Evolutionary conservation across 2,888 invertebrate genomes (phyloP), one percentile per base, ranked within the genome.

Genomic region (Lepidochrysops patricia): DNA sequence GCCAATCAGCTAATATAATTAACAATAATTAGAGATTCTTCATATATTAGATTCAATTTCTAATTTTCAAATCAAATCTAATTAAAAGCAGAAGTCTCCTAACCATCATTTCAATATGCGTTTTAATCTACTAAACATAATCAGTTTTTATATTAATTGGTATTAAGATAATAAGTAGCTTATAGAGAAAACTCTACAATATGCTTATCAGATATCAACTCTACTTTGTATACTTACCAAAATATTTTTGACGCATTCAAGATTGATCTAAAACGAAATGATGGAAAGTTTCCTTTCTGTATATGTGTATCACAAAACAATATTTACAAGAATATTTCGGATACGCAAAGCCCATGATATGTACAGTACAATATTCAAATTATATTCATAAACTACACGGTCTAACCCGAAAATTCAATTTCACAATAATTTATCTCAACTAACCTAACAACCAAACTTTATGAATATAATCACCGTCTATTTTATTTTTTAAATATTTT

Each of bases 1-100:
- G 83, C 85, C 85, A 81, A 82, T 82, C 79, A 79, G 77, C 82
- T 82, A 82, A 71, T 70, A 67, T 71, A 68, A 67, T 75, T 73
- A 82, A 83, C 79, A 82, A 76, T 70, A 72, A 75, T 78, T 77
- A 76, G 75, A 75, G 69, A 70, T 70, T 71, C 70, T 70, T 70
- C 67, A 68, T 67, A 68, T 69, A 70, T 69, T 66, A 67, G 63
- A 54, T 54, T 66, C 66, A 62, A 61, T 64, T 68, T 68, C 71
- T 68, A 66, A 74, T 76, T 74, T 64, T 64, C 62, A 67, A 67
- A 75, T 67, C 62, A 63, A 71, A 73, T 25, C 37, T 27, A 26
- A 37, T n/a, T 54, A 29, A 54, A 29, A 29, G 32, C 54, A 54
- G 32, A 54, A 4, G 15, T 15, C 19, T 27, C 4, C 32, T 32